Percentiles rank a stretch among this genome's conserved stretches.
phyloP scores from a whole-genome alignment of 2,888 invertebrate species.

The Germaria angustata region DNA sequence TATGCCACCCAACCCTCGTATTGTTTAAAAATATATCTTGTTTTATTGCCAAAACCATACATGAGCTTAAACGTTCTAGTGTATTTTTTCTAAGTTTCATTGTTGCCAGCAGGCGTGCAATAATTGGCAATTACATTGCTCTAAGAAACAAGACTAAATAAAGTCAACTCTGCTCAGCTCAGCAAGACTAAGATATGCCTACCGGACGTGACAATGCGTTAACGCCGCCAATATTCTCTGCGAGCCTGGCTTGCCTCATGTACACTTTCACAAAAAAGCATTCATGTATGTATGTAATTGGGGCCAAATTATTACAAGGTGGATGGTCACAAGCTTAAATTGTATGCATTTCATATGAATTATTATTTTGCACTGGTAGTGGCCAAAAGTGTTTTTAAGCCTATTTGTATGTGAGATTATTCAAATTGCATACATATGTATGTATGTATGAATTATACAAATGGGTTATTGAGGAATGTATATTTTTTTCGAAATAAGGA shows the following conservation, averaged over 20 bases:
- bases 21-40: background rate
- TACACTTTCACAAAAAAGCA: no score
- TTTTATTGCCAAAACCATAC: slow-evolving; percentile 19
- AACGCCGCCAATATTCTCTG: slow-evolving; percentile 40
- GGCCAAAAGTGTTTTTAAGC: no score
- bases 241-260: background rate
- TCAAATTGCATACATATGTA: no score
- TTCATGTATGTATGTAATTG: background rate
- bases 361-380: no score
- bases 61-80: slow-evolving; percentile 3
- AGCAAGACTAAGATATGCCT: slow-evolving; percentile 47
- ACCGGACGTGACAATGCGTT: slow-evolving; percentile 58
- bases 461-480: no score
- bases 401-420: no score
- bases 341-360: no score
- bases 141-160: slow-evolving; percentile 5
- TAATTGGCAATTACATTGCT: slow-evolving; percentile 72
- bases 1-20: slow-evolving; percentile 1
- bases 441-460: no score
- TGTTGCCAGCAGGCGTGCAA: slow-evolving; percentile 67
- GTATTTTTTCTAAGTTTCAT: background rate
- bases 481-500: no score
- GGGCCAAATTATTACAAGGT: background rate
- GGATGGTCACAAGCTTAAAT: background rate
- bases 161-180: slow-evolving; percentile 10